phyloP scores from a whole-genome alignment of 2,888 invertebrate species.

The Pilophorus perplexus region DNA sequence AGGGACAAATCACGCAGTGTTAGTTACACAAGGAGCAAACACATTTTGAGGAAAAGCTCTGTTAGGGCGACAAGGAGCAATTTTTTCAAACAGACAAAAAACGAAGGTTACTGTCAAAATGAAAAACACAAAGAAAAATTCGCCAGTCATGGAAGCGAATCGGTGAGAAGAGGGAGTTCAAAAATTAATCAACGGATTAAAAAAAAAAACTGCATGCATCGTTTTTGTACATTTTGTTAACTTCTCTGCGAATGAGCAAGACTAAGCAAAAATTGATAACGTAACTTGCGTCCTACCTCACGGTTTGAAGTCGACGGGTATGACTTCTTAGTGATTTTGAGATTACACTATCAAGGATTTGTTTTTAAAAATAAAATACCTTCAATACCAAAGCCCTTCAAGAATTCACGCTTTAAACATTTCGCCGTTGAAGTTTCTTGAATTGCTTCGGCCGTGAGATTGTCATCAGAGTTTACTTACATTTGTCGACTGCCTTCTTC shows the following conservation, averaged over 20 bases:
- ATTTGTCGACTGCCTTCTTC: constrained; percentile 76
- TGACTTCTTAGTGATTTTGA: too few species aligned
- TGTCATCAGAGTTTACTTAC: constrained; percentile 59
- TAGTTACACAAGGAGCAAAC: too few species aligned
- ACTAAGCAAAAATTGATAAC: constrained; percentile 14
- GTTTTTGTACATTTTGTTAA: constrained; percentile 5
- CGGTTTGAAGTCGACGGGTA: constrained; percentile 5
- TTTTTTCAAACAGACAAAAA: neutral
- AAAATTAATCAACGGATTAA: too few species aligned
- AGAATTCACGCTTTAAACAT: too few species aligned
- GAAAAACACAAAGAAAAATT: neutral
- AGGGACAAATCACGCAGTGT: constrained; percentile 35
- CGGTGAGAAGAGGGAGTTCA: neutral
- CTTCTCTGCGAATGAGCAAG: constrained; percentile 8
- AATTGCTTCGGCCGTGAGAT: too few species aligned
- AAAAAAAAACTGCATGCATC: constrained; percentile 12
- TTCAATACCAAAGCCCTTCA: too few species aligned
- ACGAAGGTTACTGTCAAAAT: neutral
- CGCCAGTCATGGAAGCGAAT: constrained; percentile 18
- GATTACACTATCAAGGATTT: too few species aligned
- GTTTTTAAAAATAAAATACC: too few species aligned
- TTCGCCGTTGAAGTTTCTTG: too few species aligned
- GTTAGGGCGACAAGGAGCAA: constrained; percentile 7
- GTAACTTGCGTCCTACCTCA: constrained; percentile 32
- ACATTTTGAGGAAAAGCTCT: too few species aligned